Evolutionary conservation across 2,888 invertebrate genomes (phyloP).

Genomic region (Polymixis lichenea): DNA sequence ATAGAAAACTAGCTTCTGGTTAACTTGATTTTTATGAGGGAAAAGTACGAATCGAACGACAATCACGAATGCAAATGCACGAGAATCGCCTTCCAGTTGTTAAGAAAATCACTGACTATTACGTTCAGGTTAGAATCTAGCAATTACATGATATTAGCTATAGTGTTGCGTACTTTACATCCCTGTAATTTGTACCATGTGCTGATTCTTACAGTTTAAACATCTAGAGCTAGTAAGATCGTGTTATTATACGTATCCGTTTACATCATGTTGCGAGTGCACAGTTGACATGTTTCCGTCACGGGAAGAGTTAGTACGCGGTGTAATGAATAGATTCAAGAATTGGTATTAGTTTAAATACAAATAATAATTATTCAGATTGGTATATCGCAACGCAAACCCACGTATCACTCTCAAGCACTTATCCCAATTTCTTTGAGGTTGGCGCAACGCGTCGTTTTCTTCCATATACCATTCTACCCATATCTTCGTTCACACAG

Average conservation of each 20-base stretch:
- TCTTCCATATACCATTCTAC: not conserved
- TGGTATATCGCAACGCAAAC: not conserved
- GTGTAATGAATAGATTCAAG: not conserved
- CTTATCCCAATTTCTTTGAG: too few species aligned
- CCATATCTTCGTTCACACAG: not conserved
- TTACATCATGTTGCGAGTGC: constrained; percentile 22
- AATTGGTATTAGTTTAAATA: not conserved
- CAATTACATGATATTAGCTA: constrained; percentile 7
- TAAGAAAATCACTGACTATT: constrained; percentile 18
- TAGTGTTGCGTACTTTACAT: constrained; percentile 4
- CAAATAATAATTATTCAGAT: not conserved
- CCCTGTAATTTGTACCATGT: constrained; percentile 28
- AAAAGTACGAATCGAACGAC: not conserved
- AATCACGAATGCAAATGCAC: not conserved
- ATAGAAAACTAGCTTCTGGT: too few species aligned
- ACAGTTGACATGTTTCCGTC: constrained; percentile 11
- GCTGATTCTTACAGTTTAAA: constrained; percentile 24
- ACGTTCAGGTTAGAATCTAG: not conserved
- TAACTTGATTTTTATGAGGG: not conserved
- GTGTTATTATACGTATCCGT: constrained; percentile 44
- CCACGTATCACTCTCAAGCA: not conserved
- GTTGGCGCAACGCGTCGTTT: not conserved
- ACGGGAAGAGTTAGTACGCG: not conserved
- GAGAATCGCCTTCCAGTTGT: not conserved
- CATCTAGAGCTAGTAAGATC: constrained; percentile 9